Conservation (phyloP, 2,888 invertebrate species). For the Cataglyphis livida region DNA sequence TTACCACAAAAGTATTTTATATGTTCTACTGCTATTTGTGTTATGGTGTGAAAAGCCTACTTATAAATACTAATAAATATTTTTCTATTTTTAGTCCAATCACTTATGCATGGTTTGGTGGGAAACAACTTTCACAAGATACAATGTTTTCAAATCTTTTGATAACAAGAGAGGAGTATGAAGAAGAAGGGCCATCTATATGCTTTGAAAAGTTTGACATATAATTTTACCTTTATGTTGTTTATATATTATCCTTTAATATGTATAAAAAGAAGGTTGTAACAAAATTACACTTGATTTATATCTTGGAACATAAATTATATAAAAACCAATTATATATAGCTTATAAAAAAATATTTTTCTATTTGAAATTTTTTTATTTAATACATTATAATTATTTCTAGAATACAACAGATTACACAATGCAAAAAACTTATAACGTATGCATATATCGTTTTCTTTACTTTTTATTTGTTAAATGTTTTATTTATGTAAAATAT, state of each 20-base stretch:
- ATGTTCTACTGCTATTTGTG: constrained; percentile 1
- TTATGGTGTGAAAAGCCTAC: neutral
- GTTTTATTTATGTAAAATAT: neutral
- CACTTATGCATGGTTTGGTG: constrained; percentile 96
- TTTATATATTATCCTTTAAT: neutral
- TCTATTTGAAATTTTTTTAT: too few species aligned
- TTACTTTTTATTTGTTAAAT: neutral
- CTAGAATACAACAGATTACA: too few species aligned
- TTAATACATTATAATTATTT: too few species aligned
- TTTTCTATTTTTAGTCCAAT: constrained; percentile 88
- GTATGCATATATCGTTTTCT: neutral
- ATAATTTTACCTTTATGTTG: constrained; percentile 69
- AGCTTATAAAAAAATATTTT: too few species aligned
- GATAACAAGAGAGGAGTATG: constrained; percentile 94
- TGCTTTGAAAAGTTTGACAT: constrained; percentile 88
- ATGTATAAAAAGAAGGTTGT: neutral
- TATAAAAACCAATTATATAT: too few species aligned
- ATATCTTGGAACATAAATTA: too few species aligned
- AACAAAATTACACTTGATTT: neutral
- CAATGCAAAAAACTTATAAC: too few species aligned
- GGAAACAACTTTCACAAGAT: constrained; percentile 91
- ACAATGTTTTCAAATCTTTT: constrained; percentile 90
- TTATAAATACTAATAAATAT: constrained; percentile 13
- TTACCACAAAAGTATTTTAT: constrained; percentile 88
- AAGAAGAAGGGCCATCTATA: constrained; percentile 91